Base-by-base conservation (phyloP, 2,113 vertebrate genomes). In the Centropus unirufus region DNA sequence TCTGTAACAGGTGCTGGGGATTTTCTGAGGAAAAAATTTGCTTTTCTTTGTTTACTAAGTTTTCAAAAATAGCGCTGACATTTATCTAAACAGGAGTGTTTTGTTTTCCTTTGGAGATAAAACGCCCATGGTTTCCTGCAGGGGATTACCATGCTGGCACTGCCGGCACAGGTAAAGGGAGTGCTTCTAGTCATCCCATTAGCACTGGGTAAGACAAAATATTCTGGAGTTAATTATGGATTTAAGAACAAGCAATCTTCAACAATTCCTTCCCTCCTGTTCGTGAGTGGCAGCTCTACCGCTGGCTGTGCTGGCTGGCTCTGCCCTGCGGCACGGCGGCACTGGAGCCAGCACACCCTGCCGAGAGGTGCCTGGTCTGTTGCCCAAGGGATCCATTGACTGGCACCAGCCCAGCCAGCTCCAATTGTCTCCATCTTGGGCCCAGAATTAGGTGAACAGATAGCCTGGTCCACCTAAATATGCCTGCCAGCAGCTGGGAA, bases 231-330 rank as follows among this genome's bases (percentile, higher is more conserved):
- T 49, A 70, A 70, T 54, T 12, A 32, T 3, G 47, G 59, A 47
- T 80, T 77, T 63, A 74, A 13, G 63, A 74, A 19, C 10, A 77
- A 58, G 51, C 19, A 58, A 26, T 73, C 51, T 21, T 22, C 63
- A 93, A 14, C 22, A 77, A 54, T 42, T 55, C 32, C 62, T 12
- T 73, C 46, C 2, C 17, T 51, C 51, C n/a, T 23, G 19, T 4
- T 66, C 9, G 2, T 11, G 30, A 27, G 11, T 1, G 3, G 39
- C 2, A 2, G 3, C 2, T 13, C 23, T 23, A 20, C 49, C 30
- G 1, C 6, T 34, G 0, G 0, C 12, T 19, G 52, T 2, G 34
- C 6, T 12, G 70, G 17, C 16, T 2, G 24, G 6, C 13, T 12
- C 40, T 39, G n/a, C 42, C 80, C 36, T 18, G 26, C 67, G 14